Base-by-base conservation (phyloP, 2,113 vertebrate species). In the Hydrochoerus hydrochaeris region DNA sequence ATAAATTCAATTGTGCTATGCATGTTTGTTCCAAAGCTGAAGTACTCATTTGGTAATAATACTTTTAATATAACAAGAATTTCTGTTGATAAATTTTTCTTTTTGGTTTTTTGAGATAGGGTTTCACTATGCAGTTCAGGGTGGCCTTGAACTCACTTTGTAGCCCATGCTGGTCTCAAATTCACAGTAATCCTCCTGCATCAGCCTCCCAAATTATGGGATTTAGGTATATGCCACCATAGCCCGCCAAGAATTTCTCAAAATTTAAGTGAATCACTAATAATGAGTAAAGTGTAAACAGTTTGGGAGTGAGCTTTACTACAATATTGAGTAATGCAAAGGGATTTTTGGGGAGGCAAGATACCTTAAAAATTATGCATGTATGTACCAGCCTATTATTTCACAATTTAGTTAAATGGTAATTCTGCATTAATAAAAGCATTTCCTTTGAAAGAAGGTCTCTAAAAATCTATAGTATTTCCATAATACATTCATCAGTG, bases 11-110 rank as follows among this genome's bases (percentile, higher is more conserved):
- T 19, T 20, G 62, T n/a, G 84, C 12, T 46, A 7, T 5, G 57
- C 41, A 41, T 28, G 16, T 22, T 83, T 26, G 5, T n/a, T 80
- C 67, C 38, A 87, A 88, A 65, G 82, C 71, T 67, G 9, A 91
- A 95, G 32, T 88, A 75, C 14, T 88, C n/a, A 63, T 85, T 94
- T 95, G 73, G 38, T 44, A 85, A 17, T 83, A 85, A 94, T 93
- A 44, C 44, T 65, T 95, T 80, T 77, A 69, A 95, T 44, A 49
- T 24, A 46, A 30, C 88, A 20, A 88, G 63, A 52, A 52, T 32
- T 71, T 78, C 58, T 94, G 6, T 69, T 35, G 32, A 69, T 69
- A 69, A 8, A 69, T 20, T 69, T 67, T 69, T 38, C 35, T 28
- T 62, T 62, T 62, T 38, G 67, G 17, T 17, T 69, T 69, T 69